Evolutionary conservation across 2,797 vertebrate species (phyloP).

Genomic region (Xerus rutilus): DNA sequence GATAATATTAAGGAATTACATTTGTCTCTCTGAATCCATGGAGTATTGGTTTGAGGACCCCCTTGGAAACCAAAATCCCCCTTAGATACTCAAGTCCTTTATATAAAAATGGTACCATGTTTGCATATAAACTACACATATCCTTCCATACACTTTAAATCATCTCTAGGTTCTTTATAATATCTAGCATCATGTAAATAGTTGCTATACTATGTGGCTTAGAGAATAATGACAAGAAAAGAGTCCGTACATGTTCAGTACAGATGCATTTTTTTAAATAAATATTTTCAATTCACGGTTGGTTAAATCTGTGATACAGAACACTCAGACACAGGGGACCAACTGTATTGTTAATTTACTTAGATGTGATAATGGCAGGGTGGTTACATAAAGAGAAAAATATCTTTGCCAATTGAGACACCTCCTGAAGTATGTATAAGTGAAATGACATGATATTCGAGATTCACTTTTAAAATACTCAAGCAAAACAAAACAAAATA

Average conservation of each 20-base stretch:
- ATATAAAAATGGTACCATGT: not conserved
- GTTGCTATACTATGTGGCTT: not conserved
- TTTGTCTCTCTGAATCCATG: not conserved
- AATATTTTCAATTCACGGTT: not conserved
- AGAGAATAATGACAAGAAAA: not conserved
- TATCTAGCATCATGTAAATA: not conserved
- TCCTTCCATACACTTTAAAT: not conserved
- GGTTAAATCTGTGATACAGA: not conserved
- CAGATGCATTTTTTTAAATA: not conserved
- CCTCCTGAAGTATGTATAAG: not conserved
- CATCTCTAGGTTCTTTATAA: not conserved
- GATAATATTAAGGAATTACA: not conserved
- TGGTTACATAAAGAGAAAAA: not conserved
- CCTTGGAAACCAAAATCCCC: not conserved
- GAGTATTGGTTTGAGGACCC: not conserved
- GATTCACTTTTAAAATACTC: not conserved
- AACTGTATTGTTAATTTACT: not conserved
- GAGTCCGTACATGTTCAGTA: not conserved
- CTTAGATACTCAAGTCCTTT: not conserved
- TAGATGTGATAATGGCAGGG: not conserved
- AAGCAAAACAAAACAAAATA: not conserved
- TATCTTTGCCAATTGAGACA: not conserved
- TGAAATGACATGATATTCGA: not conserved
- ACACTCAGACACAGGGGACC: not conserved
- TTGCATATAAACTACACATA: not conserved